Base-by-base conservation (phyloP, 2,797 vertebrate species). In the Myotis daubentonii region DNA sequence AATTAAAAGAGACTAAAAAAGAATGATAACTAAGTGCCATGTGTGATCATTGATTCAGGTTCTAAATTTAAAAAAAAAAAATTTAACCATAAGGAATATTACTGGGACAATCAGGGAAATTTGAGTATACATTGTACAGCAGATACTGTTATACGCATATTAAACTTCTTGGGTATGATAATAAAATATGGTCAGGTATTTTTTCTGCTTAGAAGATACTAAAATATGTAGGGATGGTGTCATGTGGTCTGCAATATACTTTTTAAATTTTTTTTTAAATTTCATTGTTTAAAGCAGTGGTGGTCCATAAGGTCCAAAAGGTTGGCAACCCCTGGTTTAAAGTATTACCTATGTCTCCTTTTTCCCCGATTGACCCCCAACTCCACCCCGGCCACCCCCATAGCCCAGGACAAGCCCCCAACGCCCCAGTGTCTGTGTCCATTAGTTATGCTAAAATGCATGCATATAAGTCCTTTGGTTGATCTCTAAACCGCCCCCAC, bases 11-110 rank as follows among this genome's bases (percentile, higher is more conserved):
- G 23, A 62, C 19, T n/a, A 47, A 81, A 92, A 53, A 79, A 6
- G 1, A 68, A 53, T 87, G 22, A 79, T 38, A 74, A 30, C 60
- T 70, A 93, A 88, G 44, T 62, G 44, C 16, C 75, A 5, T 75
- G 28, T 90, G 23, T 96, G 76, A 81, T 74, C 33, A 62, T 87
- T 89, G 57, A 87, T 72, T 87, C 3, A n/a, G 71, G 28, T 89
- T 44, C 36, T 79, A 89, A n/a, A 78, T 89, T 0, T 6, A 41
- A 76, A 84, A 71, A 33, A 36, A 41, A 19, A 60, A 33, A 13
- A 2, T 91, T 30, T 17, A 92, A 65, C 3, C 17, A 10, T 82
- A 38, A 65, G 57, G 30, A 17, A 13, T 84, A 36, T 84, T 44
- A 1, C 19, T 68, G 79, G 22, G n/a, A 55, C n/a, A 87, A 13